phyloP scores from a whole-genome alignment of 1,140 invertebrate species.

The Hermetia illucens region DNA sequence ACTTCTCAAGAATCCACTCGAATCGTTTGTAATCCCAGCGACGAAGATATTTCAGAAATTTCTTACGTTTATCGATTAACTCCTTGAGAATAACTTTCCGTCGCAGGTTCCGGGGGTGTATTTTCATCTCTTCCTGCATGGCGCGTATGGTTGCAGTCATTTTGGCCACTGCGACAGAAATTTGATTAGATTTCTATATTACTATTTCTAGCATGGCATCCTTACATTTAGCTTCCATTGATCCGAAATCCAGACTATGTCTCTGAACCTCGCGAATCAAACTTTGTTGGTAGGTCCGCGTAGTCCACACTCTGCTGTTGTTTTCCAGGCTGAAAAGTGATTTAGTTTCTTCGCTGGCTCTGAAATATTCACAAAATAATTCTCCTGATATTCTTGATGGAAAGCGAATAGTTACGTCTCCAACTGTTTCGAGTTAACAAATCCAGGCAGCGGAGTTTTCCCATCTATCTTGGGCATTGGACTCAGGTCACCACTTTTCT shows the following conservation, averaged over 20 bases:
- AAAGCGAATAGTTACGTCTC: no score
- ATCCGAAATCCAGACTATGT: constrained; percentile 38
- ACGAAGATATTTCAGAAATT: constrained; percentile 49
- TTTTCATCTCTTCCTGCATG: constrained; percentile 35
- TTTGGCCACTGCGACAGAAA: constrained; percentile 34
- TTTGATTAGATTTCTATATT: background rate
- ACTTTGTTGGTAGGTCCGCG: constrained; percentile 26
- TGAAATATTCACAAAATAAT: constrained; percentile 15
- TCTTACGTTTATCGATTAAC: constrained; percentile 60
- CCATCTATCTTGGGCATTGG: constrained; percentile 29
- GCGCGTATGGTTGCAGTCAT: constrained; percentile 39
- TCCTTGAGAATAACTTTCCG: constrained; percentile 46
- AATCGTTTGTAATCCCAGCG: constrained; percentile 67
- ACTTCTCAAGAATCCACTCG: constrained; percentile 70
- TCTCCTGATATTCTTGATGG: constrained; percentile 1
- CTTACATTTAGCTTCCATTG: constrained; percentile 41
- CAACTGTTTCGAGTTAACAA: constrained; percentile 35
- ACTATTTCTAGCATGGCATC: background rate
- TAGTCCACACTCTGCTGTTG: constrained; percentile 28
- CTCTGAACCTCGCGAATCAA: constrained; percentile 36
- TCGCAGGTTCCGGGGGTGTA: constrained; percentile 34
- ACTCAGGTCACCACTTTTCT: constrained; percentile 42
- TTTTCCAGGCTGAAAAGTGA: constrained; percentile 41
- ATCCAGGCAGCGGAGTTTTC: constrained; percentile 24
- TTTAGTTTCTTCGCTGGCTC: constrained; percentile 40